A percentile compares a stretch with the other conserved stretches of the same genome.
phyloP scores from a whole-genome alignment of 92 coral and sea anemone species.

The Muricea muricata region DNA sequence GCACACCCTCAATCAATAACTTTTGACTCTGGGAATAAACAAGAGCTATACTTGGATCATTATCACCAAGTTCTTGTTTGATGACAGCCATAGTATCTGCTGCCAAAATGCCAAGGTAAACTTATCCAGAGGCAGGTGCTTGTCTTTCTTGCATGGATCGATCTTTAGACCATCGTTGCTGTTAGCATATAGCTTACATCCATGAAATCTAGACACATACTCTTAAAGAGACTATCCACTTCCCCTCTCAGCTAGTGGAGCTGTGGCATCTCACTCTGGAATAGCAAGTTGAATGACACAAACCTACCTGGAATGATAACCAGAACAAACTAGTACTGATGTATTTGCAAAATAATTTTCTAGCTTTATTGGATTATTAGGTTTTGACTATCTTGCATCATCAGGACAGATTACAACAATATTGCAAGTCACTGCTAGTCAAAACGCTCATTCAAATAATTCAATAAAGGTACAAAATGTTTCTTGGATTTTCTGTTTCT shows the following conservation, averaged over 20 bases:
- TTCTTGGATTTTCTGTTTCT: too few species aligned
- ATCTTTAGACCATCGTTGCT: slow-evolving; percentile 4
- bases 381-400: slow-evolving; percentile 16
- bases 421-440: too few species aligned
- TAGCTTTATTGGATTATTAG: too few species aligned
- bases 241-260: too few species aligned
- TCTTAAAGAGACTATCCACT: slow-evolving; percentile 10
- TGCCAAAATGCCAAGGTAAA: slow-evolving; percentile 21
- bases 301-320: too few species aligned
- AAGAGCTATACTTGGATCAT: slow-evolving; percentile 10
- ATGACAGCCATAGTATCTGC: slow-evolving; percentile 5
- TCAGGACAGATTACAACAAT: neutral
- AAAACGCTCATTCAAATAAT: too few species aligned
- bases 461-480: neutral
- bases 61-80: slow-evolving; percentile 6
- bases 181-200: neutral
- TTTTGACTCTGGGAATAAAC: slow-evolving; percentile 28
- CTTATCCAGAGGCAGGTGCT: slow-evolving; percentile 15
- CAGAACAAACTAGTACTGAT: neutral
- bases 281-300: too few species aligned
- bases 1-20: slow-evolving; percentile 24
- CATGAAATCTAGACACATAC: slow-evolving; percentile 26
- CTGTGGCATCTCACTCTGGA: too few species aligned
- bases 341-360: too few species aligned
- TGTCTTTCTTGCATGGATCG: slow-evolving; percentile 15